A percentile compares a stretch with the other conserved stretches of the same genome.
These are phyloP conservation scores for Phytoseiulus persimilis DNA, from an alignment of 2,888 invertebrate species.

Conservation along the genomic window DNA sequence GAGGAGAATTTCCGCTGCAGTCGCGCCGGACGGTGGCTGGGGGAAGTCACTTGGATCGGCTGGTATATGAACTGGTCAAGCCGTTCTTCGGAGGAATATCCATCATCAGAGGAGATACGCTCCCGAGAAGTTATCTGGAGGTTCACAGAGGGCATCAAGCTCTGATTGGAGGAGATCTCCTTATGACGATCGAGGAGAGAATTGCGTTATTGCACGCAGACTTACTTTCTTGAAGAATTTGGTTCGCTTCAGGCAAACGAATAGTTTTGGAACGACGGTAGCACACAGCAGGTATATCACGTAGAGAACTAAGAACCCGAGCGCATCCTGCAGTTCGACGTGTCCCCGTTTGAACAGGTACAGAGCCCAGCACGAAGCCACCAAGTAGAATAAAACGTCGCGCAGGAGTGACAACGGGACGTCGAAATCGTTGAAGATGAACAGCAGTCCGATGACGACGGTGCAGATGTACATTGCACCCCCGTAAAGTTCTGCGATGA, in stretches of 20 bases:
- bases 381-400: conserved; percentile 54
- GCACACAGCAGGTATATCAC: conserved; percentile 53
- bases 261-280: conserved; percentile 48
- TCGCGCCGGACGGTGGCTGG: neutral
- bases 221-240: neutral
- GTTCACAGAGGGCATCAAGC: neutral
- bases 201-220: too few relatives aligned
- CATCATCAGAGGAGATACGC: neutral
- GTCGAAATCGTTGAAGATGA: neutral
- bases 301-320: conserved; percentile 53
- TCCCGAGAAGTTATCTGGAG: neutral
- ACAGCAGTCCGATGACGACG: neutral
- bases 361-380: conserved; percentile 54
- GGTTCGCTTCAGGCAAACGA: neutral
- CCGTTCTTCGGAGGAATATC: conserved; percentile 15
- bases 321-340: conserved; percentile 54
- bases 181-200: too few relatives aligned
- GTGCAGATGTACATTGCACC: conserved; percentile 18
- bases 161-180: neutral
- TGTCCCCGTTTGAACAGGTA: conserved; percentile 52
- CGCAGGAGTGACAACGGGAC: conserved; percentile 51
- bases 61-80: conserved; percentile 7
- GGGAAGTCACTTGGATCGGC: neutral
- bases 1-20: conserved; percentile 21
- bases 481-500: conserved; percentile 50